These are phyloP conservation scores for Falco concolor DNA, from an alignment of 2,797 vertebrate genomes.

Conservation along the genomic window DNA sequence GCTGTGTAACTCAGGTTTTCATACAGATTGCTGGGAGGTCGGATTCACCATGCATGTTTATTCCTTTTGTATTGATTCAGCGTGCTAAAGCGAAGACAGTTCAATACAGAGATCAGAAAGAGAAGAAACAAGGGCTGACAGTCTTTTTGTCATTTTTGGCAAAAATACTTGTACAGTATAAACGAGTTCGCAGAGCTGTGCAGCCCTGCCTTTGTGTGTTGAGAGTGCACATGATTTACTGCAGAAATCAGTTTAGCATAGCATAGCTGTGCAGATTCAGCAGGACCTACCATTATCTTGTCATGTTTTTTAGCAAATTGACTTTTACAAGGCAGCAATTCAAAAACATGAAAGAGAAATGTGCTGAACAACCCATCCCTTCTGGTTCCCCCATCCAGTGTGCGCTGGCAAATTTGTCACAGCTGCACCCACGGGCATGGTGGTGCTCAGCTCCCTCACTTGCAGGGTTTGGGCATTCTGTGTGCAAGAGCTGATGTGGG, in stretches of 20 bases:
- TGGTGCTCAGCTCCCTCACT: fast-evolving
- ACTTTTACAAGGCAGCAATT: constrained; percentile 46
- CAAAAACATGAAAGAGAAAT: constrained; percentile 28
- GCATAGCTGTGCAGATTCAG: background rate
- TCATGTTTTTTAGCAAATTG: constrained; percentile 28
- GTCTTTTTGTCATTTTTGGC: background rate
- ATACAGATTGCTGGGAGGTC: background rate
- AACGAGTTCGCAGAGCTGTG: background rate
- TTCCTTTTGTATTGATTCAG: background rate
- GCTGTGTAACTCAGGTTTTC: background rate
- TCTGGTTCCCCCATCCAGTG: background rate
- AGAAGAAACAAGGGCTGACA: background rate
- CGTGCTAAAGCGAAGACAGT: background rate
- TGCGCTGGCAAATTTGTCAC: background rate
- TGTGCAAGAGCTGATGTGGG: fast-evolving
- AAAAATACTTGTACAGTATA: background rate
- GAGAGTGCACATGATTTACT: background rate
- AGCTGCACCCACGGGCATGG: background rate
- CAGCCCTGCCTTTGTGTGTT: constrained; percentile 23
- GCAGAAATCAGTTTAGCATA: constrained; percentile 8
- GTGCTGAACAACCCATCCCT: background rate
- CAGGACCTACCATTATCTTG: background rate
- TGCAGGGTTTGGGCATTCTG: background rate
- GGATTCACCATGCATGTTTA: background rate
- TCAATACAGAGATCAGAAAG: background rate